Evolutionary conservation across 2,888 invertebrate genomes (phyloP), one percentile per base, ranked within the genome.

Genomic region (Apoda limacodes): DNA sequence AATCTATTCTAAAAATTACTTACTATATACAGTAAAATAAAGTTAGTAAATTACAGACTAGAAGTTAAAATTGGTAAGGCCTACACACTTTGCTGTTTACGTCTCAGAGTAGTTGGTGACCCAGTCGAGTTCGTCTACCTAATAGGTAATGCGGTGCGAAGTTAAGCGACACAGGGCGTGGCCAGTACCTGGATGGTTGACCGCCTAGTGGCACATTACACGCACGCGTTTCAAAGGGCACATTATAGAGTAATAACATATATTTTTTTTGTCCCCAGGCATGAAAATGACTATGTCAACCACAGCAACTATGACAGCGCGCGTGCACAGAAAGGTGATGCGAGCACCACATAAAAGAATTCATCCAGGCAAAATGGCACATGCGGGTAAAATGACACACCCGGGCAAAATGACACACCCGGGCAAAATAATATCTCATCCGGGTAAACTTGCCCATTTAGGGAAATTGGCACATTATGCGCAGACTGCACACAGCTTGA

Each of bases 221-320:
- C n/a, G n/a, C n/a, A n/a, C n/a, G n/a, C n/a, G n/a, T n/a, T n/a
- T n/a, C n/a, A n/a, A n/a, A n/a, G n/a, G n/a, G n/a, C n/a, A n/a
- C n/a, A n/a, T n/a, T 17, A 17, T 17, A 17, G 7, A 17, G 17
- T 17, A 6, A 17, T 17, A 17, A 17, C 7, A 17, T 6, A 17
- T 17, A 17, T 17, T 22, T 22, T 22, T 50, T 63, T 75, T 72
- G 68, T 75, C 50, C 52, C 42, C 74, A 86, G 86, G 83, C 67
- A 86, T 87, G 86, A 84, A 85, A 80, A 89, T 89, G 88, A 88
- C 89, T 50, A 85, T 88, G 82, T 86, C 87, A 40, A 86, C 88
- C 51, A 71, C 84, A 49, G 83, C 88, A 34, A 85, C 85, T 42
- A 84, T 86, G 82, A 84, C 83, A 51, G 80, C 87, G 30, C 83